phyloP scores from a whole-genome alignment of 1,140 invertebrate genomes.

The Rhagoletis zephyria region DNA sequence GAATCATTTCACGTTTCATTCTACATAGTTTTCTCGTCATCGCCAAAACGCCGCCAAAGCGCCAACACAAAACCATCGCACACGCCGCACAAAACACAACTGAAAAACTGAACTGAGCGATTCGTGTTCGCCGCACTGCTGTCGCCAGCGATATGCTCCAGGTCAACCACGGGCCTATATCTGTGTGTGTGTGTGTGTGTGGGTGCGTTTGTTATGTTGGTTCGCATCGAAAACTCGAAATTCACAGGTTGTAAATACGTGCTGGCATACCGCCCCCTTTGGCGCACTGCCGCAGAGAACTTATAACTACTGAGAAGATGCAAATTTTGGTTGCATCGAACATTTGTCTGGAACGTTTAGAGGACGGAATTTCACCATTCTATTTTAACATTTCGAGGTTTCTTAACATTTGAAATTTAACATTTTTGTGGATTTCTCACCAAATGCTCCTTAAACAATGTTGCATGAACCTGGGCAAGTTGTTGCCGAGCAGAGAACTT shows the following conservation, averaged over 20 bases:
- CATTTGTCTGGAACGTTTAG: too few species aligned
- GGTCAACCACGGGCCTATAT: neutral
- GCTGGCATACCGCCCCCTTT: neutral
- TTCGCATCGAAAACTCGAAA: slow-evolving; percentile 7
- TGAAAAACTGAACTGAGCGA: neutral
- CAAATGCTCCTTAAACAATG: too few species aligned
- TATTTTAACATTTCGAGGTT: too few species aligned
- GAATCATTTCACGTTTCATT: slow-evolving; percentile 44
- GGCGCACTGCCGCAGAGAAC: neutral
- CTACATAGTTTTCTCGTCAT: neutral
- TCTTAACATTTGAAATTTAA: too few species aligned
- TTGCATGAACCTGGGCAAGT: too few species aligned
- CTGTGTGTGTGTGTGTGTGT: neutral
- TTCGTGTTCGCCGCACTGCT: slow-evolving; percentile 37
- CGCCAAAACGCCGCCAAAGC: neutral
- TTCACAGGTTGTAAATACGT: slow-evolving; percentile 29
- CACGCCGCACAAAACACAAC: slow-evolving; percentile 48
- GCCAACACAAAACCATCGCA: neutral
- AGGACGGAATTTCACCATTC: too few species aligned
- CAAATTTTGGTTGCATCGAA: too few species aligned
- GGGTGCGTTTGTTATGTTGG: neutral
- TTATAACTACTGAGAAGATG: too few species aligned
- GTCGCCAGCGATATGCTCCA: neutral
- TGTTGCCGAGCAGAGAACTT: too few species aligned
- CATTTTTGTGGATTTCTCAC: too few species aligned